Percentiles rank a stretch among this genome's conserved stretches.
These are phyloP conservation scores for Hoplostethus mediterraneus DNA, from an alignment of 2,797 vertebrate species.

Conservation along the genomic window DNA sequence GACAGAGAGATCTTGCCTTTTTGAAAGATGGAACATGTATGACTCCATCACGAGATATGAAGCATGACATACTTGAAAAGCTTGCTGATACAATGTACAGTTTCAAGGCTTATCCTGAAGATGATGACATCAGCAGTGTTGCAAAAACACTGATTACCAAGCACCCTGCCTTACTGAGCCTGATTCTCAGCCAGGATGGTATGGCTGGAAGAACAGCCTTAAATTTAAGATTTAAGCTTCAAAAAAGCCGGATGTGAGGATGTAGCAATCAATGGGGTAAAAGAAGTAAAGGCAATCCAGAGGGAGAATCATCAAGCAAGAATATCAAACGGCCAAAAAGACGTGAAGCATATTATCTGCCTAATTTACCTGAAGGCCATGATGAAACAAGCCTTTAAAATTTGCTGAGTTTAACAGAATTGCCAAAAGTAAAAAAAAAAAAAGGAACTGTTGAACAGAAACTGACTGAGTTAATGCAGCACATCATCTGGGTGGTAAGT, in stretches of 20 bases:
- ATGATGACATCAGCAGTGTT: constrained; percentile 10
- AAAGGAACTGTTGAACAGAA: constrained; percentile 12
- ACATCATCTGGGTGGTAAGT: constrained; percentile 15
- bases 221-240: constrained; percentile 14
- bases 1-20: constrained; percentile 10
- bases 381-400: constrained; percentile 14
- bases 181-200: too few relatives aligned
- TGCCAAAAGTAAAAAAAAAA: neutral
- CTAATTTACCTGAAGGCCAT: constrained; percentile 15
- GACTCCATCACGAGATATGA: too few relatives aligned
- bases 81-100: neutral
- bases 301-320: constrained; percentile 5
- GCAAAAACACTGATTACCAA: constrained; percentile 3
- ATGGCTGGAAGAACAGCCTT: neutral
- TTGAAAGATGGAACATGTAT: constrained; percentile 14
- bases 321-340: constrained; percentile 19
- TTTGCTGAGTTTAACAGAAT: too few relatives aligned
- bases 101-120: constrained; percentile 5
- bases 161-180: constrained; percentile 10
- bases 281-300: constrained; percentile 10
- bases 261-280: neutral
- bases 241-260: constrained; percentile 2
- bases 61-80: constrained; percentile 14
- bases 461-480: constrained; percentile 15
- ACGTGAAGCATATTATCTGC: constrained; percentile 15